phyloP scores from a whole-genome alignment of 23 tunicate species.

The Trididemnum miniatum region DNA sequence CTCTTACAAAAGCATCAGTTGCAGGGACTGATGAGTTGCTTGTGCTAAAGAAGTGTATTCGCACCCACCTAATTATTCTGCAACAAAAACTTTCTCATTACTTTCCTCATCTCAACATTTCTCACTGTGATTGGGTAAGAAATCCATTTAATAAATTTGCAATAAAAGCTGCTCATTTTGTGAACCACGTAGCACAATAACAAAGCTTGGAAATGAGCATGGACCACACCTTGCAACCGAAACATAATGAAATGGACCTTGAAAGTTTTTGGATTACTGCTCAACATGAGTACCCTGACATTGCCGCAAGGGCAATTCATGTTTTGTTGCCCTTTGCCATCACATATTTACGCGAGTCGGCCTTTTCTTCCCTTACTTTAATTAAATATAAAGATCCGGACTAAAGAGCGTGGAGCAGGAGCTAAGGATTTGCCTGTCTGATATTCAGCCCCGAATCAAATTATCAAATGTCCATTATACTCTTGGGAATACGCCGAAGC shows the following conservation, averaged over 20 bases:
- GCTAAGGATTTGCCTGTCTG: not conserved
- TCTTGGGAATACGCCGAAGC: too few relatives aligned
- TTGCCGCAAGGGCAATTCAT: not conserved
- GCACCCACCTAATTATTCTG: not conserved
- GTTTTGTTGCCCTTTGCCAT: slow-evolving; percentile 6
- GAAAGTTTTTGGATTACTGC: not conserved
- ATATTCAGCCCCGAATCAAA: slow-evolving; percentile 5
- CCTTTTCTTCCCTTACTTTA: not conserved
- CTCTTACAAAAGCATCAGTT: slow-evolving; percentile 25
- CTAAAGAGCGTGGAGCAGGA: not conserved
- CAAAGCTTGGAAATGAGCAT: not conserved
- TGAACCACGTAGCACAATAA: slow-evolving; percentile 14
- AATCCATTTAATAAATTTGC: slow-evolving; percentile 24
- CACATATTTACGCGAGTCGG: not conserved
- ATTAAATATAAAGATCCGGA: not conserved
- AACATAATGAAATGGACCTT: not conserved
- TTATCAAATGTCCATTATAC: too few relatives aligned
- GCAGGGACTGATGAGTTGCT: not conserved
- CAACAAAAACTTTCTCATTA: slow-evolving; percentile 7
- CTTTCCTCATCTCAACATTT: slow-evolving; percentile 24
- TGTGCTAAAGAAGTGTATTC: slow-evolving; percentile 6
- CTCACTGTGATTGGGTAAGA: slow-evolving; percentile 19
- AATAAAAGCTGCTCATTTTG: too few relatives aligned
- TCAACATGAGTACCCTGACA: not conserved
- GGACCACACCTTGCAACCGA: slow-evolving; percentile 11